Evolutionary conservation across 2,888 invertebrate species (phyloP), one percentile per base, ranked within the genome.

Genomic region (Ditylenchus weischeri): DNA sequence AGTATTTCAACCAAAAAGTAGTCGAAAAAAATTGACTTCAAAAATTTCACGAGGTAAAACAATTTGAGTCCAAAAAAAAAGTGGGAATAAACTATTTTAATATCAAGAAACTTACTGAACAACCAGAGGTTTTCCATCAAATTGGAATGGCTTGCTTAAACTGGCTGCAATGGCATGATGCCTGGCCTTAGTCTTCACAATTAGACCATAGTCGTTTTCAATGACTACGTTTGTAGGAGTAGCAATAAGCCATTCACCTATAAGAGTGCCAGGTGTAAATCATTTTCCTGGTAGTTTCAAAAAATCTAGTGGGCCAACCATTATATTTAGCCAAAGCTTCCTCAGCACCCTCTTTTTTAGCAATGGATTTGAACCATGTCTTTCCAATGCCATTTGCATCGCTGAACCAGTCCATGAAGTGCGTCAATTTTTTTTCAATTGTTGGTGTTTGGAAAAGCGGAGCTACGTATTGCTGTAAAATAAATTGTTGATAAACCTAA

Each of bases 281-380:
- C 29, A 58, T 21, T 23, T 63, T 29, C 5, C 29, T 29, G 29
- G 29, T 0, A 36, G 0, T 59, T n/a, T 29, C 19, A 36, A 59
- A 23, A 35, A 59, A 59, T n/a, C 3, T 19, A 35, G 2, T 29
- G 13, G 7, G 13, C 13, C 3, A n/a, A 81, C 94, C 96, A 86
- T 95, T 92, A 85, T 95, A 96, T 86, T 94, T 93, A 15, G 93
- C 90, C 69, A 94, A 90, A 72, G 90, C 89, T 71, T 92, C 93
- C 76, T 93, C 91, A 29, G 87, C 86, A 61, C 85, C 87, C 75
- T 92, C 91, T 84, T 95, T 95, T 84, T 91, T 93, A 0, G 95
- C 92, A 83, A 90, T 88, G 0, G 95, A 95, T 74, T 88, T 87
- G 0, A 91, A 86, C 95, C 96, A 96, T 62, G 87, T 84, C 78